Evolutionary conservation across 53 echinoderm and acorn worm genomes (phyloP), one percentile per base, ranked within the genome.

Genomic region (Paelopatides confundens): DNA sequence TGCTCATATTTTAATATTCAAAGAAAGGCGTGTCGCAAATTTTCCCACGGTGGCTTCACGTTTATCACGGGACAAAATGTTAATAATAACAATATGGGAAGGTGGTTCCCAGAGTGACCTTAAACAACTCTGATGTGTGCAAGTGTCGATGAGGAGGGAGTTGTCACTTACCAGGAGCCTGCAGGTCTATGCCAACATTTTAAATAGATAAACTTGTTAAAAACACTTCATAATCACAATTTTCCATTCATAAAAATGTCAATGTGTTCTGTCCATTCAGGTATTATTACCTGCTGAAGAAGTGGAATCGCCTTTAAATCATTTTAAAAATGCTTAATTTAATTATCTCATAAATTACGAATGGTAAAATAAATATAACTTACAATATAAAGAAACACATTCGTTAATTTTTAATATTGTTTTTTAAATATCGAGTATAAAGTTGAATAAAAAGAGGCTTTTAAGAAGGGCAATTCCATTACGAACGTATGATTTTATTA

Each of bases 201-300:
- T 74, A 74, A 74, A 74, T 39, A 74, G 74, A 74, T 74, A 74
- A 74, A 74, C 74, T 74, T 46, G 39, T 74, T 35, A 29, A 28
- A 74, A 46, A 74, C 74, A 74, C 74, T 40, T 74, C 74, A 12
- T 74, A 40, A 39, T 46, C 29, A 74, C 46, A 24, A 46, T 17
- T 74, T 26, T 40, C 74, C 10, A 35, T 74, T 46, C 23, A 74
- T 24, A 9, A 74, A 21, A 39, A 74, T n/a, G 74, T 40, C 74
- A 74, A 74, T 39, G 74, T 74, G 74, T 74, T 74, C 39, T 39
- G 27, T 7, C 74, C 3, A 21, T 74, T 74, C 11, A 40, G 46
- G 74, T 40, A 23, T 40, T 46, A 15, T 40, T 21, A 74, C 27
- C 46, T 46, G 29, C 1, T 21, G 43, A 7, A n/a, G 23, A 46